Conservation (phyloP, 2,113 vertebrate species). For the Phoxinus phoxinus region DNA sequence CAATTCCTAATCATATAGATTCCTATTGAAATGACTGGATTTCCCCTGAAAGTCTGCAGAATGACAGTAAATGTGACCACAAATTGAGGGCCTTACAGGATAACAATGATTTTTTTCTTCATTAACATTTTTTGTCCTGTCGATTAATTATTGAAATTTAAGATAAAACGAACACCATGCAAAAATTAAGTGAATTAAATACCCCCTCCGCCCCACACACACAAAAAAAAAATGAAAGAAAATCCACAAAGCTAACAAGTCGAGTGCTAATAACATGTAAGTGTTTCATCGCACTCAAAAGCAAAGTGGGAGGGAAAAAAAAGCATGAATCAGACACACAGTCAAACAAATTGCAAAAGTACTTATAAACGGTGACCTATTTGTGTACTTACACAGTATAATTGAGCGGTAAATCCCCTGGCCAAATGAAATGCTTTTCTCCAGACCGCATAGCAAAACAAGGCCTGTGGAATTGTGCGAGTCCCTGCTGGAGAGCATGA, state of each 20-base stretch:
- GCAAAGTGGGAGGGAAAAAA: not conserved
- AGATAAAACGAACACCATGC: not conserved
- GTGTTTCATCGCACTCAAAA: not conserved
- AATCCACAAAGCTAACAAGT: not conserved
- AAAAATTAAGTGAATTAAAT: not conserved
- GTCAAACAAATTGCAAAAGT: not conserved
- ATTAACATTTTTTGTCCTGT: no score
- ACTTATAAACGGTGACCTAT: not conserved
- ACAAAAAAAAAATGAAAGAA: not conserved
- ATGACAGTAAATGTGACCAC: no score
- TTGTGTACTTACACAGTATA: constrained; percentile 25
- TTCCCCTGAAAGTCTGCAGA: no score
- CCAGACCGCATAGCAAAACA: constrained; percentile 1
- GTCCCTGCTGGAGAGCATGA: not conserved
- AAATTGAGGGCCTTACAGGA: no score
- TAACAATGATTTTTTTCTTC: no score
- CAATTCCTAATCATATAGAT: no score
- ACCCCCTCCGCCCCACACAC: no score
- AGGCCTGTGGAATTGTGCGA: not conserved
- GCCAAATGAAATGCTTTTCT: constrained; percentile 31
- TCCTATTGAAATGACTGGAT: no score
- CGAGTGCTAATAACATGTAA: not conserved
- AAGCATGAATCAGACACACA: not conserved
- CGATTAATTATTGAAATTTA: not conserved
- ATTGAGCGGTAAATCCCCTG: constrained; percentile 22